phyloP scores from a whole-genome alignment of 1,140 invertebrate species.

The Adoxophyes honmai region DNA sequence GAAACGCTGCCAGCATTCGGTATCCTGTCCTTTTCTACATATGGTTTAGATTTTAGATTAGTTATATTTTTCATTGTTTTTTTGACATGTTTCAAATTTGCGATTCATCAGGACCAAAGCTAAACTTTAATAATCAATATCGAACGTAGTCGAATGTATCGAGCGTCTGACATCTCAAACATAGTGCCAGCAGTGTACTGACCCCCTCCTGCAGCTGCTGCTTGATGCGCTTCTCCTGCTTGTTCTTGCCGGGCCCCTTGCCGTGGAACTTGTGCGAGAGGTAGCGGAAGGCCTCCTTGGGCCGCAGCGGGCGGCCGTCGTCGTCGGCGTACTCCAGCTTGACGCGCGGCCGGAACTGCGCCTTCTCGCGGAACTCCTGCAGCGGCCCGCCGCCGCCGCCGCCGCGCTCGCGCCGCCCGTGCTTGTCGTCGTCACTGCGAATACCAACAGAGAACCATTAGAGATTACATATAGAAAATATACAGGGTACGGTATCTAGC shows the following conservation, averaged over 20 bases:
- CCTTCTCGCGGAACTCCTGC: conserved; percentile 96
- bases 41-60: no score
- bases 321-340: conserved; percentile 99
- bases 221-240: conserved; percentile 97
- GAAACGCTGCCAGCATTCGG: no score
- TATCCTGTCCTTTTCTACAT: no score
- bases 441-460: no score
- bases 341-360: conserved; percentile 94
- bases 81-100: no score
- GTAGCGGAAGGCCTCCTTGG: conserved; percentile 98
- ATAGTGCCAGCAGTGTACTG: conserved; percentile 51
- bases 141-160: no score
- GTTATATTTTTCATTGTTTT: no score
- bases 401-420: conserved; percentile 56
- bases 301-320: conserved; percentile 90
- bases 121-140: no score
- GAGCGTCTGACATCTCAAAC: no score
- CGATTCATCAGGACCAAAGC: no score
- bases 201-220: conserved; percentile 96
- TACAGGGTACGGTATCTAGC: no score
- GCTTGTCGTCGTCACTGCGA: conserved; percentile 54
- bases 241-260: conserved; percentile 99
- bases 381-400: conserved; percentile 89
- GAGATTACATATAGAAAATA: no score
- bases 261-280: conserved; percentile 99